Evolutionary conservation across 1,140 invertebrate species (phyloP).

Genomic region (Drosophila tristis): DNA sequence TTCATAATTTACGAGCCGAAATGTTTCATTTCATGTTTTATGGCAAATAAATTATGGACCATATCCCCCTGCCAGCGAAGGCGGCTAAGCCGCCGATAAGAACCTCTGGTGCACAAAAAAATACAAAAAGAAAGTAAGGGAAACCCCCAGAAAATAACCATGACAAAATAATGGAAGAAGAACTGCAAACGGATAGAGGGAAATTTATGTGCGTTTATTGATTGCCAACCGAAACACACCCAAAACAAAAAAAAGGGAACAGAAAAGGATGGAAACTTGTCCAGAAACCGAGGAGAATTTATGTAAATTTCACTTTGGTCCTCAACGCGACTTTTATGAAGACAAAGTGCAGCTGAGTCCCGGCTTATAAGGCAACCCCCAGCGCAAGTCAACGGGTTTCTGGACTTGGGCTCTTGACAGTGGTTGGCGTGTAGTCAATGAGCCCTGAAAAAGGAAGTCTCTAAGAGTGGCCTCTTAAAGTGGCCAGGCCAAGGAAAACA

Average conservation of each 20-base stretch:
- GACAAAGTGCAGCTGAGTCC: constrained; percentile 71
- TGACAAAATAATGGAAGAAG: constrained; percentile 55
- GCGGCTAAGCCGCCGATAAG: constrained; percentile 69
- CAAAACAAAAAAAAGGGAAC: constrained; percentile 9
- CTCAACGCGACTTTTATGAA: constrained; percentile 74
- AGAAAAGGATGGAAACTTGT: constrained; percentile 45
- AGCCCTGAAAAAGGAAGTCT: constrained; percentile 36
- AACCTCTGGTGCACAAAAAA: constrained; percentile 50
- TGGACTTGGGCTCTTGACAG: constrained; percentile 9
- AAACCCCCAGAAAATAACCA: constrained; percentile 24
- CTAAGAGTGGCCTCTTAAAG: constrained; percentile 54
- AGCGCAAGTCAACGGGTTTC: constrained; percentile 31
- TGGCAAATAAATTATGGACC: constrained; percentile 74
- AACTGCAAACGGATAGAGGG: constrained; percentile 67
- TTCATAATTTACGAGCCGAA: constrained; percentile 78
- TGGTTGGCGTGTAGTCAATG: constrained; percentile 50
- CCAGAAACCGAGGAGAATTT: constrained; percentile 54
- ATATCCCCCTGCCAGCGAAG: constrained; percentile 28
- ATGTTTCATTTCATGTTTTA: constrained; percentile 80
- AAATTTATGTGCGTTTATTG: constrained; percentile 77
- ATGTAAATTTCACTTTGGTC: constrained; percentile 66
- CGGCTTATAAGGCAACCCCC: constrained; percentile 5
- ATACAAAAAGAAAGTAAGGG: constrained; percentile 21
- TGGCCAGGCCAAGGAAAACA: constrained; percentile 45
- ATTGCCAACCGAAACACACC: constrained; percentile 53